Conservation (phyloP, 2,797 vertebrate species). For the Gallinago stenura region DNA sequence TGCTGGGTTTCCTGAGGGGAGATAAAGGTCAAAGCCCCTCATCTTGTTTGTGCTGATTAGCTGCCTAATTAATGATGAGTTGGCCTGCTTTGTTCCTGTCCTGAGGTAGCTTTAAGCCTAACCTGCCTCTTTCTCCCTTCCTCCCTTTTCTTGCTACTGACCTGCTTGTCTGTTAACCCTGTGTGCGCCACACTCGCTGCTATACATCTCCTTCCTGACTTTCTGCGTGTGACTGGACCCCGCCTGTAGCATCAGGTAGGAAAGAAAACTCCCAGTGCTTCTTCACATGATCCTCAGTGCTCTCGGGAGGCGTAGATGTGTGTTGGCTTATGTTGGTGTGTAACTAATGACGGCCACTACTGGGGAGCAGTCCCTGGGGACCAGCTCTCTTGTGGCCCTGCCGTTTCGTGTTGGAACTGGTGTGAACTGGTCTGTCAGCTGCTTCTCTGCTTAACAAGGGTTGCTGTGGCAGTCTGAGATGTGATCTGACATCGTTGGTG, state of each 20-base stretch:
- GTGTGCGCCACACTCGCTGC: conserved; percentile 48
- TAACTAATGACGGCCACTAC: not conserved
- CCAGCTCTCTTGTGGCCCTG: not conserved
- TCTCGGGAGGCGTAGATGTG: not conserved
- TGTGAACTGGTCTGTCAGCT: not conserved
- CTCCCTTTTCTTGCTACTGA: conserved; percentile 66
- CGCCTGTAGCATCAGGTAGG: conserved; percentile 88
- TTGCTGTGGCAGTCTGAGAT: not conserved
- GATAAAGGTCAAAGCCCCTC: not conserved
- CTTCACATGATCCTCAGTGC: not conserved
- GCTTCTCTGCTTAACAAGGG: not conserved
- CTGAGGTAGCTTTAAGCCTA: conserved; percentile 52
- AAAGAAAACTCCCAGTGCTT: conserved; percentile 51
- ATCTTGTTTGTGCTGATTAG: conserved; percentile 9
- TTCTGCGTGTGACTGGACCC: conserved; percentile 74
- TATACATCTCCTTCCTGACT: conserved; percentile 63
- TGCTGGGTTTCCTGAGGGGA: not conserved
- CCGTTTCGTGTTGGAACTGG: not conserved
- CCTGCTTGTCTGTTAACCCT: conserved; percentile 74
- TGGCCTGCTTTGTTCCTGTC: conserved; percentile 30
- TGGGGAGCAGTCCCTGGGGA: not conserved
- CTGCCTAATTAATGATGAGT: conserved; percentile 29
- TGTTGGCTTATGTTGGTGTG: not conserved
- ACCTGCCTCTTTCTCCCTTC: conserved; percentile 68
- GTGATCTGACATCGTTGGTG: not conserved